Percentiles rank a stretch among this genome's conserved stretches.
phyloP scores from a whole-genome alignment of 1,140 invertebrate species.

The Ephestia elutella region DNA sequence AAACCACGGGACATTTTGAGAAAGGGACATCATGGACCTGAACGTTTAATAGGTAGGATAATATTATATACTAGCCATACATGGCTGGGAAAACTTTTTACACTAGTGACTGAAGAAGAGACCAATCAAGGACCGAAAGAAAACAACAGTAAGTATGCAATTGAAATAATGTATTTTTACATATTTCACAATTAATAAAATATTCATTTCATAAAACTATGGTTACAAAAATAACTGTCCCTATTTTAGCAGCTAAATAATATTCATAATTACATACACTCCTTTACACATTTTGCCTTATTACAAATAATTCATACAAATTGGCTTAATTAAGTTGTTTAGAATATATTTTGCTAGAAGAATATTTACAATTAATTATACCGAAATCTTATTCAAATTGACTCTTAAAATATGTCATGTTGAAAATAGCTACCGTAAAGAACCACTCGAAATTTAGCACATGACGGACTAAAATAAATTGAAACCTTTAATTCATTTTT shows the following conservation, averaged over 20 bases:
- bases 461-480: slow-evolving; percentile 34
- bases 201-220: slow-evolving; percentile 40
- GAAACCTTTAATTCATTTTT: background rate
- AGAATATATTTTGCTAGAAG: background rate
- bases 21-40: no score
- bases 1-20: no score
- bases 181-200: slow-evolving; percentile 55
- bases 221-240: slow-evolving; percentile 65
- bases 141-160: slow-evolving; percentile 18
- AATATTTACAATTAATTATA: slow-evolving; percentile 43
- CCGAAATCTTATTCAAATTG: slow-evolving; percentile 30
- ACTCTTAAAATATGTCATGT: slow-evolving; percentile 48
- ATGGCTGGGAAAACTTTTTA: no score
- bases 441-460: slow-evolving; percentile 26
- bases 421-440: slow-evolving; percentile 42
- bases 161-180: slow-evolving; percentile 60
- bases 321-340: background rate
- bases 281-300: slow-evolving; percentile 22
- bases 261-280: slow-evolving; percentile 30
- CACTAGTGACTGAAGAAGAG: no score
- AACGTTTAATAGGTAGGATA: no score
- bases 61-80: no score
- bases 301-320: slow-evolving; percentile 10
- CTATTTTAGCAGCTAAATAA: slow-evolving; percentile 33
- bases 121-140: background rate